Conservation (phyloP, 1,140 invertebrate genomes). For the Drosophila kepulauana region DNA sequence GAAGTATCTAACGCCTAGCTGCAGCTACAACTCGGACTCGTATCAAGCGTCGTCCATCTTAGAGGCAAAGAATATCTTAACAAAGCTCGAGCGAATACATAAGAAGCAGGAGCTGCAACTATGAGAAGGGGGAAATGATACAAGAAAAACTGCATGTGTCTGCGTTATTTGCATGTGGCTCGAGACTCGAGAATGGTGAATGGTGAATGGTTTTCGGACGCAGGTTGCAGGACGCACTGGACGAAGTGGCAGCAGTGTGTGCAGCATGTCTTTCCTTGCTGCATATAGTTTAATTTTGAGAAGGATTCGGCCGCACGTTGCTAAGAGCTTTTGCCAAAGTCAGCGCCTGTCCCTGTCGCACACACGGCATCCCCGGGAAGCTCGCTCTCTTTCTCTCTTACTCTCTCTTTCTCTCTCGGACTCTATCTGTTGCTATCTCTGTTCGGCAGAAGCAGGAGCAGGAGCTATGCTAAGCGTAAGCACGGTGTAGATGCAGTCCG, state of each 20-base stretch:
- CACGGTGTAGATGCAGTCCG: constrained; percentile 59
- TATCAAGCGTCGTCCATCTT: constrained; percentile 73
- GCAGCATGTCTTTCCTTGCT: constrained; percentile 73
- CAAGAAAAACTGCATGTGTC: constrained; percentile 81
- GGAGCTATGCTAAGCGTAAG: constrained; percentile 56
- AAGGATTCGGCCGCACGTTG: constrained; percentile 77
- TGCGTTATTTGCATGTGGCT: constrained; percentile 82
- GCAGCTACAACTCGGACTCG: constrained; percentile 41
- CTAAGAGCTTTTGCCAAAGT: constrained; percentile 72
- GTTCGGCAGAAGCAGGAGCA: not conserved
- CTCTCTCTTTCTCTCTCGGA: constrained; percentile 23
- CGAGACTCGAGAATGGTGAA: constrained; percentile 58
- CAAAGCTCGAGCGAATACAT: constrained; percentile 76
- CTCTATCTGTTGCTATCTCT: constrained; percentile 32
- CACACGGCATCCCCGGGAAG: constrained; percentile 17
- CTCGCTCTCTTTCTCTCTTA: constrained; percentile 32
- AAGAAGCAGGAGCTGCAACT: constrained; percentile 43
- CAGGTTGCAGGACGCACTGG: constrained; percentile 42
- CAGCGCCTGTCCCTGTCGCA: constrained; percentile 46
- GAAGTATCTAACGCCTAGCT: constrained; percentile 41
- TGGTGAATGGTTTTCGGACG: constrained; percentile 46
- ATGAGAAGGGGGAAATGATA: constrained; percentile 52
- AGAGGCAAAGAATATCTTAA: constrained; percentile 80
- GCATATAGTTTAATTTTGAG: constrained; percentile 82
- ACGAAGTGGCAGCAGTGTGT: constrained; percentile 45